phyloP scores from a whole-genome alignment of 2,797 vertebrate genomes.

The Echeneis naucrates region DNA sequence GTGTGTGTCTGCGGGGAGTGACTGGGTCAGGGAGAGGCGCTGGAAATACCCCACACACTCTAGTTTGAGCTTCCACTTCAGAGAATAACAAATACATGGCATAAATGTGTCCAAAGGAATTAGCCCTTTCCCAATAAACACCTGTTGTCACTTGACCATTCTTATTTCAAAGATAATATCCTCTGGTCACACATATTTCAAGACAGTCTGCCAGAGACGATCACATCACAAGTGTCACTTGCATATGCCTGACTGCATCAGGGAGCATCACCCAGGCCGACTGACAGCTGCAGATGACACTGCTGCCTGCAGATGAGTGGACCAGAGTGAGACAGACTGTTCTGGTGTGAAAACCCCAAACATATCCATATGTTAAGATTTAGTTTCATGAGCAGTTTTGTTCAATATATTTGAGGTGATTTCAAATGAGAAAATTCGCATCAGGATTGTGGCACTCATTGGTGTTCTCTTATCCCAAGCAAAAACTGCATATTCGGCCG shows the following conservation, averaged over 20 bases:
- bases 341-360: background rate
- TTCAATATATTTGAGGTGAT: background rate
- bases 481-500: conserved; percentile 29
- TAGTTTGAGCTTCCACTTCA: background rate
- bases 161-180: conserved; percentile 48
- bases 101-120: conserved; percentile 14
- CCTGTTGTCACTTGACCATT: conserved; percentile 9
- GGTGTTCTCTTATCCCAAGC: background rate
- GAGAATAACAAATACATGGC: conserved; percentile 10
- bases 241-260: conserved; percentile 63
- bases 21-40: conserved; percentile 43
- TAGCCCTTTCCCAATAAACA: conserved; percentile 4
- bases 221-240: conserved; percentile 68
- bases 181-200: conserved; percentile 37
- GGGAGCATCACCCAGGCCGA: conserved; percentile 24
- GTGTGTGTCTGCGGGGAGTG: conserved; percentile 29
- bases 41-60: conserved; percentile 28
- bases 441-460: background rate
- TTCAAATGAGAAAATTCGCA: background rate
- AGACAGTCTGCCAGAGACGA: conserved; percentile 46
- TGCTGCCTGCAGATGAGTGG: conserved; percentile 25
- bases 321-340: conserved; percentile 14
- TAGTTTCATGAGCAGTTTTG: background rate
- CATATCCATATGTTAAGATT: background rate
- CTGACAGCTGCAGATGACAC: conserved; percentile 71